Conservation (phyloP, 92 coral and sea anemone species). For the Siderastrea siderea region DNA sequence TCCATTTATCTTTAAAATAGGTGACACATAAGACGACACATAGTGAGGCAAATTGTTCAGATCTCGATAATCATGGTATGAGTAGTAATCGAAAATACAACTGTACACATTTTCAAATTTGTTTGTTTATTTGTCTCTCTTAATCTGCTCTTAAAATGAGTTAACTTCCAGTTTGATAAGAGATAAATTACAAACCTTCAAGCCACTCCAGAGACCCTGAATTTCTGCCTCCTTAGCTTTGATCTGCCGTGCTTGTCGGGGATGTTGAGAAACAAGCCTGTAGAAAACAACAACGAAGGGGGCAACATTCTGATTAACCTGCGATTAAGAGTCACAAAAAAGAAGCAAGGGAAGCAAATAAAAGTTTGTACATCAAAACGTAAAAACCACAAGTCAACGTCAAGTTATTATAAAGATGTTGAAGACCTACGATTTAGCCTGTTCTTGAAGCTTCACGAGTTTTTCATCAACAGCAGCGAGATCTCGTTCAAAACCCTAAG, state of each 20-base stretch:
- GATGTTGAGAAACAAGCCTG: slow-evolving; percentile 88
- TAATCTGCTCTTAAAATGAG: background rate
- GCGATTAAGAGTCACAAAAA: background rate
- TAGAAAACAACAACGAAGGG: background rate
- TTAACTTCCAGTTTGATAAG: background rate
- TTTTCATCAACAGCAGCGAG: slow-evolving; percentile 95
- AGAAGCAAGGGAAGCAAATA: background rate
- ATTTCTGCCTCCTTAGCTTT: slow-evolving; percentile 87
- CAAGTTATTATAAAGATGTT: background rate
- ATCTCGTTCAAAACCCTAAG: slow-evolving; percentile 92
- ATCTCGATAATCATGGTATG: too few relatives aligned
- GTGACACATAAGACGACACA: too few relatives aligned
- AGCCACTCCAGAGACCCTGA: slow-evolving; percentile 78
- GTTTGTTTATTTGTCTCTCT: too few relatives aligned
- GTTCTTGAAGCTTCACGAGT: slow-evolving; percentile 82
- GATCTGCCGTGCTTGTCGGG: slow-evolving; percentile 95
- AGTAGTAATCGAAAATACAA: too few relatives aligned
- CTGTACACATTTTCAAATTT: background rate
- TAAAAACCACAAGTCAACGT: background rate
- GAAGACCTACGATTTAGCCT: slow-evolving; percentile 80
- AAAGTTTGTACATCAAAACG: background rate
- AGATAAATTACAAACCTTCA: slow-evolving; percentile 65
- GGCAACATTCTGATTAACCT: background rate
- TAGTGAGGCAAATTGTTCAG: too few relatives aligned
- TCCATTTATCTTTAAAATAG: too few relatives aligned